phyloP scores from a whole-genome alignment of 2,113 vertebrate species.

The Taxidea taxus region DNA sequence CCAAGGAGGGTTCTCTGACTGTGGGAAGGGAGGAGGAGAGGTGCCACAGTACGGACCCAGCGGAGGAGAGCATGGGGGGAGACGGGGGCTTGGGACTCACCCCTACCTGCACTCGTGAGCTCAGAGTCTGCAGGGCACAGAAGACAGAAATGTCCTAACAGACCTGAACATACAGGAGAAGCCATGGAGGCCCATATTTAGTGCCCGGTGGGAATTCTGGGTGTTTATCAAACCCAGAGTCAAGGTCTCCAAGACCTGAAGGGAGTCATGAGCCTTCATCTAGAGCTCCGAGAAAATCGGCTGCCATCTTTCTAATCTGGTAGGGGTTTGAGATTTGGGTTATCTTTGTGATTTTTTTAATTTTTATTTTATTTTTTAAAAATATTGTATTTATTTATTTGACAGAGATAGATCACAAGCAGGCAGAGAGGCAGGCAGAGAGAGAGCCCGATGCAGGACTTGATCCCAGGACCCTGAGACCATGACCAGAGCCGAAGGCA shows the following conservation, averaged over 20 bases:
- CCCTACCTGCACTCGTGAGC: background rate
- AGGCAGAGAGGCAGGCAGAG: too few species aligned
- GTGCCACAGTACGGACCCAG: accelerated
- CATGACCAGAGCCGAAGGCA: too few species aligned
- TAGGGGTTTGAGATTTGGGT: background rate
- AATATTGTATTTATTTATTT: too few species aligned
- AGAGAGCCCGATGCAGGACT: too few species aligned
- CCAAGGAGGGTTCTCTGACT: background rate
- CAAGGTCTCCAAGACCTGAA: too few species aligned
- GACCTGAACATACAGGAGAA: background rate
- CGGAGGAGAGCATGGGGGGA: too few species aligned
- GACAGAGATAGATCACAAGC: too few species aligned
- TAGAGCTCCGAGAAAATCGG: background rate
- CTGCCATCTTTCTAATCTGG: background rate
- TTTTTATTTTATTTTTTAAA: too few species aligned
- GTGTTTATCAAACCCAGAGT: background rate
- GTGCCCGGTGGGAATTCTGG: too few species aligned
- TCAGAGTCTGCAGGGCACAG: background rate
- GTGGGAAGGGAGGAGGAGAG: background rate
- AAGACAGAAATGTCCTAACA: background rate
- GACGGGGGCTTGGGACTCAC: background rate
- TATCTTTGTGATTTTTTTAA: background rate
- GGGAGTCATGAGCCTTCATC: background rate
- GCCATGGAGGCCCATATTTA: accelerated
- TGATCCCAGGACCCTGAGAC: too few species aligned